Base-by-base conservation (phyloP, 2,113 vertebrate genomes). In the Gnathonemus echidnorhynchus region DNA sequence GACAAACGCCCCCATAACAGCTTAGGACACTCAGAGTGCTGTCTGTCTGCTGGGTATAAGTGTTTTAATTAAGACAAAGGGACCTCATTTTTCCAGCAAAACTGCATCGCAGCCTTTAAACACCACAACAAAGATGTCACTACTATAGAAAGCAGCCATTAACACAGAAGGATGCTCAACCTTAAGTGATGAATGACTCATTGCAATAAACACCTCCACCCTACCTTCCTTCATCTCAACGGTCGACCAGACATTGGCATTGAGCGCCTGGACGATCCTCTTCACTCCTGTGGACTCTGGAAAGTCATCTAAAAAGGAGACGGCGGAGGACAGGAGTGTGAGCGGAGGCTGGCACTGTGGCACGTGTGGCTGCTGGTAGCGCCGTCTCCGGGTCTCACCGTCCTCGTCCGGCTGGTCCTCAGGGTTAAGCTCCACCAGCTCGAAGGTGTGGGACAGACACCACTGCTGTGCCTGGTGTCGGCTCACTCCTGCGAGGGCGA, bases 211-310 rank as follows among this genome's bases (percentile, higher is more conserved):
- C 42, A 17, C 50, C 5, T 50, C 48, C 24, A 89, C 91, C 97
- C 77, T 93, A 99, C 98, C 98, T 2, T 95, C 97, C 91, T 99
- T 99, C 97, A 99, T 99, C 91, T 98, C 94, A 1, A 98, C 97
- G 35, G 97, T 99, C 89, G 98, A 97, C 98, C 98, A 99, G 53
- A 99, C 97, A 0, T 99, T 99, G 90, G 98, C 98, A 52, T 99
- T 98, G 87, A 99, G 95, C 45, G 98, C 98, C 93, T 99, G 98
- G 9, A 99, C 74, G 11, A 99, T 99, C 90, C 98, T 95, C 89
- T 98, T 98, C 88, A 98, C 96, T 48, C 98, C 98, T 0, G 98
- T 99, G 80, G 98, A 98, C 93, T 99, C 98, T 42, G 98, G 98
- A 88, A 99, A 99, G 90, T 99, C 98, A 93, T 99, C 98, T 99